Base-by-base conservation (phyloP, 2,113 vertebrate genomes). In the Xiphias gladius region DNA sequence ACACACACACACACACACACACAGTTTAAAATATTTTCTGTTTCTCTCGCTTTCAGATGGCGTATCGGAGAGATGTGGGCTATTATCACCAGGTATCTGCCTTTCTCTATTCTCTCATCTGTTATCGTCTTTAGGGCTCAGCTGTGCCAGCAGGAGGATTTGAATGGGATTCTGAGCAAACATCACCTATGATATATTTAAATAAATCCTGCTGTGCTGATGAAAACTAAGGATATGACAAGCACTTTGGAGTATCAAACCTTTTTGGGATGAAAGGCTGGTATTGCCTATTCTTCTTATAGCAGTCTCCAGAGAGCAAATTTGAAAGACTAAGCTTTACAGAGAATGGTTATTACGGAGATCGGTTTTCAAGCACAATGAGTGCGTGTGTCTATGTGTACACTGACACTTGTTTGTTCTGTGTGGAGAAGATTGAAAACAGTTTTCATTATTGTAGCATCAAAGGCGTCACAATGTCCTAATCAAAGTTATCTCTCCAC, bases 31-130 rank as follows among this genome's bases (percentile, higher is more conserved):
- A 41, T 28, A 39, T 35, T 62, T 84, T 72, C 48, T 90, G 54
- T 67, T 77, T 62, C 41, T 90, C 65, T 82, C 85, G 37, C 89
- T 92, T 91, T 82, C 82, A 96, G 95, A 95, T 91, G 89, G 89
- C 92, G 2, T 96, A 96, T 88, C 92, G 95, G 73, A 94, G 95
- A 84, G 95, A 96, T 66, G 93, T 94, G 79, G 94, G 95, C 83
- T 96, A 94, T 90, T 96, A 93, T 88, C 95, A 95, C 84, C 95
- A 96, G 95, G 95, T 96, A 96, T 76, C 58, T 86, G 61, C 66
- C 41, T 78, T 71, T 91, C 58, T 82, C 32, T 79, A 24, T 86
- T 70, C 65, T 69, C 28, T 73, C 72, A 69, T 68, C 19, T 84
- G 61, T 81, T 89, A 87, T 79, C 63, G 83, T 90, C 80, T 87